Evolutionary conservation across 2,797 vertebrate genomes (phyloP), one percentile per base, ranked within the genome.

Genomic region (Psittacula echo): DNA sequence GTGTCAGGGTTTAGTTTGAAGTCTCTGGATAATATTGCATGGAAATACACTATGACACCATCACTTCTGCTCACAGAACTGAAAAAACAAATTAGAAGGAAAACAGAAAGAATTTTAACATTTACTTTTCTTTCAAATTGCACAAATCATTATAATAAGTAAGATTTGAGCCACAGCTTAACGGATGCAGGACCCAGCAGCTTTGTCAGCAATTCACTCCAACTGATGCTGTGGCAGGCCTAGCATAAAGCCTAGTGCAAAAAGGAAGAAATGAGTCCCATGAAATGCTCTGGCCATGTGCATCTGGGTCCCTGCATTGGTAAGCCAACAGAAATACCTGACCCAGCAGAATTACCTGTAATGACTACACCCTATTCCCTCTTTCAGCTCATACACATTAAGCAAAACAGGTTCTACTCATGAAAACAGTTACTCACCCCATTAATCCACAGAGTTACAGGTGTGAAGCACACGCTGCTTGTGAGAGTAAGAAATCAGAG

Each of bases 11-110:
- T 45, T n/a, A 99, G 94, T 10, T 93, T 97, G 70, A 99, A 99
- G 83, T 99, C 79, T 8, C 98, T 98, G 5, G 99, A 99, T 1
- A 99, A 86, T 86, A 99, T 89, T 0, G 99, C 99, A 11, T 99
- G 99, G 95, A 99, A 99, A 93, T 98, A 98, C 17, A 99, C 98
- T 2, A 81, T 98, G 60, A 99, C 82, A 8, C 95, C 96, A 22
- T 97, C 94, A 1, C 2, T 22, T 3, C 7, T 73, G 39, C 44
- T 48, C 70, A 76, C 66, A 2, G 45, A 14, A 6, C 98, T 98
- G 66, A 13, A 37, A 45, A 7, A 19, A 11, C 22, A 26, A 44
- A 47, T 39, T 11, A 29, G 20, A 48, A 71, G 48, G 17, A 37
- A 68, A 51, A 76, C 0, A 37, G 11, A 37, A 56, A 62, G 5